These are phyloP conservation scores for Polietes domitor DNA, from an alignment of 2,888 invertebrate species.

Conservation along the genomic window DNA sequence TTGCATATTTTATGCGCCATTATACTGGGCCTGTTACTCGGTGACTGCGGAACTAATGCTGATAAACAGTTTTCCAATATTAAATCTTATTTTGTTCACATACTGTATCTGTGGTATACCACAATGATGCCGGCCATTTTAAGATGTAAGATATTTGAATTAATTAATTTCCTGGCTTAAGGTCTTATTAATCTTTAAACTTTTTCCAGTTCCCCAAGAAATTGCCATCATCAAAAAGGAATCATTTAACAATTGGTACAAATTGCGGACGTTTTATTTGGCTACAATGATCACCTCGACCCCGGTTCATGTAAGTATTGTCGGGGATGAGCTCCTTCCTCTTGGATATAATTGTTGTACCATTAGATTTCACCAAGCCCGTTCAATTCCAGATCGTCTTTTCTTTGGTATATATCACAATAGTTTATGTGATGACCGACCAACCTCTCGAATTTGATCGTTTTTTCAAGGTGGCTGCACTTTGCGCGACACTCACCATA, in stretches of 20 bases:
- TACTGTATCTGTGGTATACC: constrained; percentile 88
- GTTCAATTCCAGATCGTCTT: constrained; percentile 85
- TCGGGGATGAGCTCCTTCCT: too few relatives aligned
- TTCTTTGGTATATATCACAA: constrained; percentile 84
- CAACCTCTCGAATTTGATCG: constrained; percentile 90
- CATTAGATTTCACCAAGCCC: too few relatives aligned
- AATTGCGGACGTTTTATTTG: constrained; percentile 88
- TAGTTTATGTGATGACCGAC: constrained; percentile 90
- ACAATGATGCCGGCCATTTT: constrained; percentile 91
- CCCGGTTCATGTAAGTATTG: constrained; percentile 85
- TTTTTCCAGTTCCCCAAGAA: constrained; percentile 86
- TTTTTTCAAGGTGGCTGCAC: constrained; percentile 89
- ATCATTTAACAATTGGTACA: constrained; percentile 93
- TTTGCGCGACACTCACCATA: constrained; percentile 87
- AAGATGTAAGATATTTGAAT: too few relatives aligned
- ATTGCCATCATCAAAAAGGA: constrained; percentile 88
- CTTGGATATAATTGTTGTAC: too few relatives aligned
- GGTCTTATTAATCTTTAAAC: background rate
- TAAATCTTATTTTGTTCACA: constrained; percentile 85
- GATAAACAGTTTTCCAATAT: constrained; percentile 88
- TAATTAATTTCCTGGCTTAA: too few relatives aligned
- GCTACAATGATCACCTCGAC: constrained; percentile 87
- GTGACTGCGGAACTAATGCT: constrained; percentile 86
- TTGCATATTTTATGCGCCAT: constrained; percentile 87
- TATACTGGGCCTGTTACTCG: constrained; percentile 86